Percentiles rank a stretch among this genome's conserved stretches.
Evolutionary conservation across 64 coral and sea anemone genomes (phyloP).

Genomic region (Dendrophyllia cribrosa): DNA sequence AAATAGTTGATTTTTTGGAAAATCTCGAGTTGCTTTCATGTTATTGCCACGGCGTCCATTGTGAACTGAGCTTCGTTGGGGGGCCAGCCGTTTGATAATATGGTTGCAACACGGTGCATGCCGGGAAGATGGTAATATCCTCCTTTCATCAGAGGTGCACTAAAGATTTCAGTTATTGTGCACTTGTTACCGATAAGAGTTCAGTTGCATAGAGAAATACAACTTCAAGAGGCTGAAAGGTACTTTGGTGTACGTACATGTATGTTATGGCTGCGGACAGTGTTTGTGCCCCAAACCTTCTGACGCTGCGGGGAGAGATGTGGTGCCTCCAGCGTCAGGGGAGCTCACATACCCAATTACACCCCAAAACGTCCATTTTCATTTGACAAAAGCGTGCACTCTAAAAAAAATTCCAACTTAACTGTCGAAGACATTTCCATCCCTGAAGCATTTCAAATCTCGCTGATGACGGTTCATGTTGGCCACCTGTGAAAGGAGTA

Average conservation of each 20-base stretch:
- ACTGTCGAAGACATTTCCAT: background rate
- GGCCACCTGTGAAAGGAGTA: conserved; percentile 6
- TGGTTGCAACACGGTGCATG: too few relatives aligned
- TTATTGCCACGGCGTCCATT: too few relatives aligned
- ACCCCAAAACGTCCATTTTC: conserved; percentile 10
- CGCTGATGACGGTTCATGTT: background rate
- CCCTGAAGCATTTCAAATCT: background rate
- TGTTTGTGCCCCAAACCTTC: background rate
- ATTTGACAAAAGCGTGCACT: background rate
- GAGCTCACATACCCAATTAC: conserved; percentile 14
- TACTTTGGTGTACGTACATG: background rate
- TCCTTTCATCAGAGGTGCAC: background rate
- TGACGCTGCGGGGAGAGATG: background rate
- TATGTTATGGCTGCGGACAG: conserved; percentile 2
- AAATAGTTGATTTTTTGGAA: too few relatives aligned
- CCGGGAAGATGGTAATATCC: too few relatives aligned
- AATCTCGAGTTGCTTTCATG: too few relatives aligned
- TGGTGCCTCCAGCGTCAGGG: background rate
- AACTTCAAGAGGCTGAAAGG: background rate
- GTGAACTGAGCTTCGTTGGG: too few relatives aligned
- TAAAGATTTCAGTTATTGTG: background rate
- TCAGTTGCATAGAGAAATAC: background rate
- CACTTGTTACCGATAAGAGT: background rate
- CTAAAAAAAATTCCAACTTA: conserved; percentile 7
- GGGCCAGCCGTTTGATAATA: too few relatives aligned